Base-by-base conservation (phyloP, 1,140 invertebrate species). In the Microplitis demolitor region DNA sequence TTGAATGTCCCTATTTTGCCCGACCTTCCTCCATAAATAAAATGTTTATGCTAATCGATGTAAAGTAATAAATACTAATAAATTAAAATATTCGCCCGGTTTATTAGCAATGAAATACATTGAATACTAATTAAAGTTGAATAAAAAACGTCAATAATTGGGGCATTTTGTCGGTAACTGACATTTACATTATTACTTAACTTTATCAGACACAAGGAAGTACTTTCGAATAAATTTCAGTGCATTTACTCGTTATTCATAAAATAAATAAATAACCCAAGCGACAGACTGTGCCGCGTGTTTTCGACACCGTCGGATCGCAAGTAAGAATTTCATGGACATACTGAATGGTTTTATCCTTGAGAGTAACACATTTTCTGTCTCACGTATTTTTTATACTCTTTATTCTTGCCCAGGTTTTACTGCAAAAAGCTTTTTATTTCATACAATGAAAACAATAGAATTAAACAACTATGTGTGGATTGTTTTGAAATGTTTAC, bases 311-410 rank as follows among this genome's bases (percentile, higher is more conserved):
- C 69, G 69, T 71, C 69, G 61, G 69, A 71, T 64, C 45, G 61
- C 69, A 56, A 54, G 69, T 71, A 64, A 71, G 50, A 66, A 71
- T 71, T 71, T 66, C 61, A 71, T 53, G 61, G 62, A 54, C 69
- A 64, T 63, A 37, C 31, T 34, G 11, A 45, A 9, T 16, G 69
- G 58, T 50, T 71, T 71, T 60, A 71, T 71, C 61, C 69, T 71
- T 71, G 58, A 71, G 39, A 45, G 39, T 8, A 50, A 63, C 45
- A 24, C 69, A 71, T 61, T 71, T 61, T 39, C 61, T 51, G 37
- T 51, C 35, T 51, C 24, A 54, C 6, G 60, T 34, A 53, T 34
- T 50, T 62, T 51, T 71, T 63, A 51, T 8, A 33, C 14, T 53
- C 24, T 34, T 58, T 39, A 9, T 11, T 37, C 13, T 16, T 53